phyloP scores from a whole-genome alignment of 2,888 invertebrate genomes.

The Microplitis deprimator region DNA sequence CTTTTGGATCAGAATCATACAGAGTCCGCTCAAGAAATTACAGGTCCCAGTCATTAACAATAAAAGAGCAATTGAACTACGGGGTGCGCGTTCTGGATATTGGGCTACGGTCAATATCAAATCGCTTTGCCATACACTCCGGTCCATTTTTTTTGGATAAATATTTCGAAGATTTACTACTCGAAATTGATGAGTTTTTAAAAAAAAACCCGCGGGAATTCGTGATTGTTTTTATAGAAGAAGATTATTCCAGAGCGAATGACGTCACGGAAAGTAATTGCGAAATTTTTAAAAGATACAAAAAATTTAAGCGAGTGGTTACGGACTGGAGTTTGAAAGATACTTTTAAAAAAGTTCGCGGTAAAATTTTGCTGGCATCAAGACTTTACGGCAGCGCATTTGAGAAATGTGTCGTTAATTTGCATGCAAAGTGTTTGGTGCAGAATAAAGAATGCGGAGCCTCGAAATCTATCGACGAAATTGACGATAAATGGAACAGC shows the following conservation, averaged over 20 bases:
- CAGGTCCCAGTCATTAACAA: not conserved
- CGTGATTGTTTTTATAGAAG: not conserved
- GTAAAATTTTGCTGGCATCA: not conserved
- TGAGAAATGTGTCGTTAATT: not conserved
- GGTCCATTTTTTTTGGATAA: not conserved
- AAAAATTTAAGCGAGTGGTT: not conserved
- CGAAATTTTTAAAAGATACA: not conserved
- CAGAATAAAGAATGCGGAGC: no score
- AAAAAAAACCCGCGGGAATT: not conserved
- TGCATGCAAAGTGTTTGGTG: no score
- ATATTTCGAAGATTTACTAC: not conserved
- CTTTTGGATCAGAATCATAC: not conserved
- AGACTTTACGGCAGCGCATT: not conserved
- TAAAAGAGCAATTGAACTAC: not conserved
- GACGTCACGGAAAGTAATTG: not conserved
- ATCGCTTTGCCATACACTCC: not conserved
- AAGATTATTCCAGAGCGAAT: not conserved
- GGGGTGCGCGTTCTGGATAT: not conserved
- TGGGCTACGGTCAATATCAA: not conserved
- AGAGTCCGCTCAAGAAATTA: not conserved
- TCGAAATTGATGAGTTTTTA: not conserved
- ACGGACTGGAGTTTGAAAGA: not conserved
- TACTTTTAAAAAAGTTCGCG: not conserved
- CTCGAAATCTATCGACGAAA: no score
- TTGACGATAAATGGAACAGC: no score